Conservation (phyloP, 2,888 invertebrate genomes). For the Chrysopilus asiliformis region DNA sequence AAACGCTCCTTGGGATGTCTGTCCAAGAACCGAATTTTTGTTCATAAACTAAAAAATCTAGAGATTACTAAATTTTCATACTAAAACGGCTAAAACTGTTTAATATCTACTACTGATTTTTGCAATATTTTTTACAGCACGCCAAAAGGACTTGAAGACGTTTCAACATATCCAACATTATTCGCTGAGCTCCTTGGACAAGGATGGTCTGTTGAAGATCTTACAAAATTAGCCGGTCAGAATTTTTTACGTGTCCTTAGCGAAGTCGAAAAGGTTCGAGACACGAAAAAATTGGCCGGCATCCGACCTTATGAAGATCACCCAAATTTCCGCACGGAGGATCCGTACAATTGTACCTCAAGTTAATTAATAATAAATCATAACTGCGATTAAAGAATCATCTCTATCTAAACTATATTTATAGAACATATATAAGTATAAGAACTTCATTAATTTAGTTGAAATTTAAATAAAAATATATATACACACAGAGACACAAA, state of each 20-base stretch:
- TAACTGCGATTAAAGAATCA: too few relatives aligned
- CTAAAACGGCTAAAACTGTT: too few relatives aligned
- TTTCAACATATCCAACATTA: conserved; percentile 61
- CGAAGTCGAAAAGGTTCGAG: conserved; percentile 55
- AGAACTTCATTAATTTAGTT: too few relatives aligned
- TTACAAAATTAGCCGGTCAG: conserved; percentile 62
- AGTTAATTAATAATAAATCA: conserved; percentile 31
- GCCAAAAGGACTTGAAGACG: conserved; percentile 69
- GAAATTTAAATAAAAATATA: too few relatives aligned
- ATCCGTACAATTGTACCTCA: conserved; percentile 36
- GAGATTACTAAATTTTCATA: too few relatives aligned
- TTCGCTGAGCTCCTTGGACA: conserved; percentile 65
- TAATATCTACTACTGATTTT: not conserved
- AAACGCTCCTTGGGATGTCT: too few relatives aligned
- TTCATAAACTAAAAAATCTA: too few relatives aligned
- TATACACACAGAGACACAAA: too few relatives aligned
- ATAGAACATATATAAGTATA: too few relatives aligned
- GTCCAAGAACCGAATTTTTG: too few relatives aligned
- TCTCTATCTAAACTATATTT: too few relatives aligned
- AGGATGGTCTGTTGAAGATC: conserved; percentile 67
- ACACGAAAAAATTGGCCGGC: conserved; percentile 54
- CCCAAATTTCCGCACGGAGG: conserved; percentile 35
- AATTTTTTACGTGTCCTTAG: conserved; percentile 56
- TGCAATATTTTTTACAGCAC: conserved; percentile 41
- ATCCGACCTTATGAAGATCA: conserved; percentile 61